Percentiles rank a stretch among this genome's conserved stretches.
phyloP scores from a whole-genome alignment of 2,888 invertebrate genomes.

The Lucinisca nassula region DNA sequence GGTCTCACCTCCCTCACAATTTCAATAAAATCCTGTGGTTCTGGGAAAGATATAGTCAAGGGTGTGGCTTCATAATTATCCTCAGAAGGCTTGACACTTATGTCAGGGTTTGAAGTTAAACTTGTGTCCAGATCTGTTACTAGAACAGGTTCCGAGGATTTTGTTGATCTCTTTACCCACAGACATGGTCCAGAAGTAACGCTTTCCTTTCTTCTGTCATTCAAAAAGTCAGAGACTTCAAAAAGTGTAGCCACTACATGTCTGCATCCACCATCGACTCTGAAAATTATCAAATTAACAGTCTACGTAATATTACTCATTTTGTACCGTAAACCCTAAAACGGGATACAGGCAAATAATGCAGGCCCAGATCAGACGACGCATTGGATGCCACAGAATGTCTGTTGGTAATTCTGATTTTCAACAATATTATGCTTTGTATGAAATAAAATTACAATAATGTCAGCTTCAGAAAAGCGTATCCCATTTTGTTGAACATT shows the following conservation, averaged over 20 bases:
- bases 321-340: too few species aligned
- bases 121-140: not conserved
- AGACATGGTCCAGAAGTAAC: conserved; percentile 20
- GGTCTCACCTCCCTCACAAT: not conserved
- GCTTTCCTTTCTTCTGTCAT: conserved; percentile 11
- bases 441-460: too few species aligned
- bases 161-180: not conserved
- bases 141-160: not conserved
- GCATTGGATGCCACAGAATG: too few species aligned
- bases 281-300: too few species aligned
- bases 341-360: too few species aligned
- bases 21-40: not conserved
- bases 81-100: not conserved
- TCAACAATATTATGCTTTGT: too few species aligned
- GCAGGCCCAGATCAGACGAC: too few species aligned
- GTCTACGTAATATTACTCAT: too few species aligned
- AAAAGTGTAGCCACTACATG: conserved; percentile 25
- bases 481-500: too few species aligned
- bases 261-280: conserved; percentile 23
- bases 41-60: not conserved
- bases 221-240: not conserved
- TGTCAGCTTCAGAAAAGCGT: too few species aligned
- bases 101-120: not conserved
- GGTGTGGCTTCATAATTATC: not conserved
- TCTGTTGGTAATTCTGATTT: too few species aligned